phyloP scores from a whole-genome alignment of 2,113 vertebrate species.

The Cygnus buccinator region DNA sequence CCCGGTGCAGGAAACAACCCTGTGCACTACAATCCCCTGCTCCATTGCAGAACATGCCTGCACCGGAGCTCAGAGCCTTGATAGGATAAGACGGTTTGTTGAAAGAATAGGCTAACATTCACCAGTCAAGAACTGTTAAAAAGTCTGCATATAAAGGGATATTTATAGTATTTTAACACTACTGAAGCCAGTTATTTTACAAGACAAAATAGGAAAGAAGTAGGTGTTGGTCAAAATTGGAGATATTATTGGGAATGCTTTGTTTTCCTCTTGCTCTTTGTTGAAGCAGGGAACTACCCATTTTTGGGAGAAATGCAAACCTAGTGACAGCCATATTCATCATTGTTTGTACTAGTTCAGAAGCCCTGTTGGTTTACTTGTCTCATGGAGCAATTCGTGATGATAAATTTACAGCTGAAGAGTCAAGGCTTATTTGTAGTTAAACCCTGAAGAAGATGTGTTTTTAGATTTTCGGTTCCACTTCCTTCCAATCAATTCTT shows the following conservation, averaged over 20 bases:
- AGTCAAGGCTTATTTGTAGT: slow-evolving; percentile 12
- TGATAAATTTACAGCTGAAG: neutral
- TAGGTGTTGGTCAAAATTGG: neutral
- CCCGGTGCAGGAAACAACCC: no score
- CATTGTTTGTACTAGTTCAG: neutral
- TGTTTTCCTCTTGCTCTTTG: neutral
- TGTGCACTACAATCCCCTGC: no score
- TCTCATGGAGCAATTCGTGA: neutral
- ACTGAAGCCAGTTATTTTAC: neutral
- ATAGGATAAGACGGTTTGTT: neutral
- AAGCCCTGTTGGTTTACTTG: slow-evolving; percentile 11
- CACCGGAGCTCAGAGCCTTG: no score
- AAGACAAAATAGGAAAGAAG: neutral
- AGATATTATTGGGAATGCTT: neutral
- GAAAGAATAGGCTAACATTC: neutral
- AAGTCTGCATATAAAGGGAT: neutral
- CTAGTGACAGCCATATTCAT: neutral
- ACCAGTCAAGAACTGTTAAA: neutral
- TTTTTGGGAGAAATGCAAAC: neutral
- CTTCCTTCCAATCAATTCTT: slow-evolving; percentile 19
- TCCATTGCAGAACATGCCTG: no score
- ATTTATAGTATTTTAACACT: neutral
- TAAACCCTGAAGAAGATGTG: neutral
- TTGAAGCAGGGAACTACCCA: accelerated
- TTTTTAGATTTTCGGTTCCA: neutral